Base-by-base conservation (phyloP, 2,797 vertebrate species). In the Catharus ustulatus region DNA sequence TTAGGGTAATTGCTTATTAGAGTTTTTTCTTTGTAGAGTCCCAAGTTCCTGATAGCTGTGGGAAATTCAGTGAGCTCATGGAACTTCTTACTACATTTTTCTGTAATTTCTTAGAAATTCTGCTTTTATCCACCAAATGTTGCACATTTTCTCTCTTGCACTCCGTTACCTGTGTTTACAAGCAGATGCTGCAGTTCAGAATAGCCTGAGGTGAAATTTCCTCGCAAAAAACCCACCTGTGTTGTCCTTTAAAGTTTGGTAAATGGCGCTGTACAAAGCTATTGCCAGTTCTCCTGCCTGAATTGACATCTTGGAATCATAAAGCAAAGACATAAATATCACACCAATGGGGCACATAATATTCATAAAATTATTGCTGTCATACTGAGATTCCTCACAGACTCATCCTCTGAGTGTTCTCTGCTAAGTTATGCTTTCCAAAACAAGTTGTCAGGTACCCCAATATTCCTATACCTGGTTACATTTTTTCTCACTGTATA, bases 291-390 rank as follows among this genome's bases (percentile, higher is more conserved):
- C 64, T 87, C 59, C 67, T 77, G 21, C 69, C n/a, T 86, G 66
- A 87, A 92, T 94, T 76, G 89, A 69, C 80, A 78, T 68, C 36
- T 62, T 72, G 42, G 30, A 84, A 51, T n/a, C 3, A 0, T 58
- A 58, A 92, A 86, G 22, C 49, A 84, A 58, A 85, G n/a, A 15
- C 73, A 81, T 86, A 89, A 86, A 83, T 92, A 91, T 94, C 87
- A 75, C 68, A 62, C 68, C 83, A 46, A 22, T 36, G 72, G 84
- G 54, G 75, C 34, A 45, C 45, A 45, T 16, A 54, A 81, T 76
- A 43, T 57, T 86, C 27, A 38, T 82, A 69, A 89, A 90, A 90
- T 84, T 84, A 77, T 95, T 87, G 40, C 69, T 57, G 62, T 52
- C 13, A 7, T 67, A 45, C 38, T 63, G 87, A 51, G 63, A 49